Base-by-base conservation (phyloP, 2,888 invertebrate genomes). In the Pollenia labialis region DNA sequence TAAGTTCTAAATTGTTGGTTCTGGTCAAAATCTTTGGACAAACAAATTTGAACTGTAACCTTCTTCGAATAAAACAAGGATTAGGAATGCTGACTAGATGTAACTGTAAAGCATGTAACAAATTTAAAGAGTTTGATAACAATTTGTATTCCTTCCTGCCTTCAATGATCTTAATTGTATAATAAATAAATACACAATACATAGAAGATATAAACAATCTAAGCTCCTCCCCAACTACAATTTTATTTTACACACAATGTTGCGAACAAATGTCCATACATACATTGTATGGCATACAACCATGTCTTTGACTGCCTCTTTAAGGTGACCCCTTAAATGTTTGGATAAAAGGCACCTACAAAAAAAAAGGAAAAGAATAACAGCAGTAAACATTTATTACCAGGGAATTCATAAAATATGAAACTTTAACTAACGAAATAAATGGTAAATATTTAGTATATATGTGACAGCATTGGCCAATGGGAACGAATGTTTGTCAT, bases 391-490 rank as follows among this genome's bases (percentile, higher is more conserved):
- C 32, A 58, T 18, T 48, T 56, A 60, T 58, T 23, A n/a, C 10
- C 10, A 42, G 60, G 23, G 56, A 58, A 48, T 58, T 14, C 12
- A 62, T 48, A 18, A 8, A 12, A 58, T 32, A 6, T 1, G 9
- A 68, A 68, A 68, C n/a, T 72, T 23, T 4, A 68, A 58, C 58
- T 81, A 44, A 68, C 68, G 42, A 50, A 58, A 74, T 74, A 81
- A 74, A 64, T 32, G 68, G 56, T 74, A 74, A 68, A 81, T 54
- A 68, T 66, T 50, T 12, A 66, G 58, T 68, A 16, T 16, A 50
- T 18, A 18, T 18, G 66, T 58, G 74, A 69, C 32, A 64, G 56
- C 32, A 16, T 56, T 66, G 54, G 54, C 85, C 86, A 86, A 86
- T 86, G 56, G 74, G 56, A 85, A 54, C 42, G 66, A 62, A 42